Evolutionary conservation across 1,140 invertebrate genomes (phyloP), one percentile per base, ranked within the genome.

Genomic region (Drosophila cardini): DNA sequence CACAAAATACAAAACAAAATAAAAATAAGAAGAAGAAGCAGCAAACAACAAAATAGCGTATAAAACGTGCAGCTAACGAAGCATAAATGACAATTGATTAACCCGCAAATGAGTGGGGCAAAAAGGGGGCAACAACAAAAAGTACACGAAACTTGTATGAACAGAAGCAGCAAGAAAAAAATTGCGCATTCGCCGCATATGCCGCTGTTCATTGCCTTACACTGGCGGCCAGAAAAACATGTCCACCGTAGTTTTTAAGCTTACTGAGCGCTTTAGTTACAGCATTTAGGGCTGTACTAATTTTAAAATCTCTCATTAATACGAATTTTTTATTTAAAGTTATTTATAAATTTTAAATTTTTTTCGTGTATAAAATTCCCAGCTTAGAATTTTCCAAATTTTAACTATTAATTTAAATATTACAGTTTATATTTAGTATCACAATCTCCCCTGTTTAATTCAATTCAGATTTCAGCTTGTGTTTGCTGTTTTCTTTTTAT

Each of bases 1-100:
- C 48, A 48, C 34, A 63, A 80, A 65, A 11, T 50, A 43, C 18
- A 72, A 79, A 71, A 55, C 58, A 72, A 53, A 64, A 50, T n/a
- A 4, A 21, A 36, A 34, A 9, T 50, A n/a, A 52, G 18, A 52
- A 42, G 11, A 32, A n/a, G 15, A 16, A 21, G 8, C 58, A 63
- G 73, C 43, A 43, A 15, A 57, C 64, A 71, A 63, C 65, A 18
- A 48, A 60, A 62, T 56, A 60, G 30, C 43, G 61, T 50, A 67
- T 40, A 57, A 69, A 76, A 76, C 61, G 81, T 85, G 81, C 81
- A 80, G 63, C 42, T 77, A 84, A 77, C 81, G 77, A 84, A 80
- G 81, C 81, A 80, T 70, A 82, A 74, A 83, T 38, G 64, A 70
- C 80, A 71, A 79, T 72, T 84, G 81, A 85, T 84, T 83, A 87